Percentiles rank a stretch among this genome's conserved stretches.
These are phyloP conservation scores for Melopsittacus undulatus DNA, from an alignment of 2,797 vertebrate species.

Conservation along the genomic window DNA sequence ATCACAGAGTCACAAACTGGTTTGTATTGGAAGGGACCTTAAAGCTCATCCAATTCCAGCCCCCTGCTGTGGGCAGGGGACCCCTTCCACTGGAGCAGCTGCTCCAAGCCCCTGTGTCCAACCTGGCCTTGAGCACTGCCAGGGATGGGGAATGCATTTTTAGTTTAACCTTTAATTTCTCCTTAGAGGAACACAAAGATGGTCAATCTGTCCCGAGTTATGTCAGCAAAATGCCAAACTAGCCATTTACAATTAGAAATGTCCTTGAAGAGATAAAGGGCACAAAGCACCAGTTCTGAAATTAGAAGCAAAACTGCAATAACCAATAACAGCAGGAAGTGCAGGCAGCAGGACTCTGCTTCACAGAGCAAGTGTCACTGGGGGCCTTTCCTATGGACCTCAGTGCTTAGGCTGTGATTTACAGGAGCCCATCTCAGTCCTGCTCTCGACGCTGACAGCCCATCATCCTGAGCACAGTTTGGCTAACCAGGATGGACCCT, in stretches of 20 bases:
- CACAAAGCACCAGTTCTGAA: neutral
- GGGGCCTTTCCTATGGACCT: neutral
- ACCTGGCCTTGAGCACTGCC: neutral
- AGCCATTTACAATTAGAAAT: neutral
- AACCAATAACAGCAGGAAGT: neutral
- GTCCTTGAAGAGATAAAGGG: neutral
- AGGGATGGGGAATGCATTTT: neutral
- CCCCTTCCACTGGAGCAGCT: neutral
- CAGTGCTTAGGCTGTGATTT: neutral
- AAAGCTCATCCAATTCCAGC: neutral
- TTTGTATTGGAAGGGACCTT: neutral
- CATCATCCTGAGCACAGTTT: neutral
- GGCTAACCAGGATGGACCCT: neutral
- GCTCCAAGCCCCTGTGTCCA: neutral
- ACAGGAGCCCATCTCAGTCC: neutral
- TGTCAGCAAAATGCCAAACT: neutral
- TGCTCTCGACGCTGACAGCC: neutral
- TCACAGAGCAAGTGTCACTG: accelerated
- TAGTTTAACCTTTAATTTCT: neutral
- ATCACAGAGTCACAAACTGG: neutral
- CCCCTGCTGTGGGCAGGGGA: neutral
- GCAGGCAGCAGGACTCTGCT: neutral
- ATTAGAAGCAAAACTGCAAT: neutral
- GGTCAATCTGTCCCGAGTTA: neutral
- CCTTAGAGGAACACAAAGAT: neutral